phyloP scores from a whole-genome alignment of 2,113 vertebrate species.

The Monopterus albus region DNA sequence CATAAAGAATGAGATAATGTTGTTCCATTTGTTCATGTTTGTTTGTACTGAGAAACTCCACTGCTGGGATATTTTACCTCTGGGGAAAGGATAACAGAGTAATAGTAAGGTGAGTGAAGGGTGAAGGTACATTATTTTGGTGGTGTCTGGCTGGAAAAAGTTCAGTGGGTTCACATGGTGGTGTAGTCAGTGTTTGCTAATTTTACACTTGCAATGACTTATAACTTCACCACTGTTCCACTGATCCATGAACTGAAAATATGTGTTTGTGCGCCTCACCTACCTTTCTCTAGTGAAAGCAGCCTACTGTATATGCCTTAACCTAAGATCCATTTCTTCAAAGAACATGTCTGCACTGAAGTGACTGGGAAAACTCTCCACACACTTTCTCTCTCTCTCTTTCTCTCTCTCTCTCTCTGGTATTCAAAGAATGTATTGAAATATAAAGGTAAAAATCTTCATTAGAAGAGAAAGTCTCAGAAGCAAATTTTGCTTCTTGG shows the following conservation, averaged over 20 bases:
- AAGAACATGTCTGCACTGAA: background rate
- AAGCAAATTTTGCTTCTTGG: background rate
- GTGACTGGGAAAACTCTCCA: conserved; percentile 1
- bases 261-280: background rate
- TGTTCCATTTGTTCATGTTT: too few species aligned
- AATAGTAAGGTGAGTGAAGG: conserved; percentile 33
- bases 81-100: conserved; percentile 34
- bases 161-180: conserved; percentile 5
- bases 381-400: background rate
- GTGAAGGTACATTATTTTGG: too few species aligned
- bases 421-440: background rate
- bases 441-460: background rate
- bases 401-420: background rate
- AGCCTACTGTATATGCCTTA: background rate
- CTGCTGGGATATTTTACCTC: conserved; percentile 58
- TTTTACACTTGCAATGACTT: conserved; percentile 41
- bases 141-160: background rate
- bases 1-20: too few species aligned
- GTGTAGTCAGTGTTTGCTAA: conserved; percentile 32
- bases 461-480: background rate
- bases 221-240: background rate
- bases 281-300: background rate
- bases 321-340: conserved; percentile 14
- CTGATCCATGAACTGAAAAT: background rate
- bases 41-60: too few species aligned